Evolutionary conservation across 2,113 vertebrate species (phyloP).

Genomic region (Heloderma charlesbogerti): DNA sequence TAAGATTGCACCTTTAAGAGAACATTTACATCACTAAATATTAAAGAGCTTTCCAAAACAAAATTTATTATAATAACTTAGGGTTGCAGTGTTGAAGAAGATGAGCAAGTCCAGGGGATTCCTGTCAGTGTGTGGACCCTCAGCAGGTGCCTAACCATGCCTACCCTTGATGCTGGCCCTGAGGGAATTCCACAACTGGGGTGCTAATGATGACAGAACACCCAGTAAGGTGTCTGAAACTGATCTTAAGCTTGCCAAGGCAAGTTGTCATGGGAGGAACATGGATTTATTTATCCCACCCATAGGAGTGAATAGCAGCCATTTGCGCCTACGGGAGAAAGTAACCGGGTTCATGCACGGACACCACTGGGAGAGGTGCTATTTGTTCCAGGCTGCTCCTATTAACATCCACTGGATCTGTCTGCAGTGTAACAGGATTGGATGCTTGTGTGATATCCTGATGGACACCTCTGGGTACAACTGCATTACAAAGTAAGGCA

Average conservation of each 20-base stretch:
- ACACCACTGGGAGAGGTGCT: background rate
- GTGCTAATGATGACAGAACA: background rate
- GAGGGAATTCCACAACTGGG: background rate
- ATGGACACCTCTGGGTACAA: background rate
- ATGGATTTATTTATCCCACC: background rate
- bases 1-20: too few relatives aligned
- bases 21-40: too few relatives aligned
- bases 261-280: background rate
- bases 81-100: too few relatives aligned
- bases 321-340: background rate
- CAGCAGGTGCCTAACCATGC: too few relatives aligned
- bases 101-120: too few relatives aligned
- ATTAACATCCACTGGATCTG: background rate
- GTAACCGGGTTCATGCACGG: background rate
- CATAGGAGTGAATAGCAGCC: background rate
- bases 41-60: too few relatives aligned
- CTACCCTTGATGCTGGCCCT: too few relatives aligned
- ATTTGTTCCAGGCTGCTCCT: background rate
- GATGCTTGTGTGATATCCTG: background rate
- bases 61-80: too few relatives aligned
- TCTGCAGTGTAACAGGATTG: background rate
- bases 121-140: too few relatives aligned
- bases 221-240: too few relatives aligned
- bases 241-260: background rate
- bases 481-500: background rate